Percentiles rank a stretch among this genome's conserved stretches.
Evolutionary conservation across 2,888 invertebrate species (phyloP).

Genomic region (Stomorhina lunata): DNA sequence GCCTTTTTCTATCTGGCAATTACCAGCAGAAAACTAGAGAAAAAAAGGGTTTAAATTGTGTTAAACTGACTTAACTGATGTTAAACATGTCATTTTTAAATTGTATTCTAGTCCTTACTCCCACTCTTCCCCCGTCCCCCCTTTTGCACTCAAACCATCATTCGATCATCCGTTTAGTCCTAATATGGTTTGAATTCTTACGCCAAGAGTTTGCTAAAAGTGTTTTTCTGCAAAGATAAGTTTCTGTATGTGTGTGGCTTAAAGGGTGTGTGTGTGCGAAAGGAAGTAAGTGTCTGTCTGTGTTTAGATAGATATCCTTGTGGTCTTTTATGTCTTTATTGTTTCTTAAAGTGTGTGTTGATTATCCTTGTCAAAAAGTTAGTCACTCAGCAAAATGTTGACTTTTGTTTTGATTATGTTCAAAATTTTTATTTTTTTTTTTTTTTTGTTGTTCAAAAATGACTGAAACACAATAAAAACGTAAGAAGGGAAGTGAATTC

Average conservation of each 20-base stretch:
- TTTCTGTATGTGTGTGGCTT: neutral
- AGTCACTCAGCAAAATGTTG: neutral
- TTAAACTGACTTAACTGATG: slow-evolving; percentile 3
- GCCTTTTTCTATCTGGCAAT: neutral
- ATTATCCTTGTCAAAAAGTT: slow-evolving; percentile 28
- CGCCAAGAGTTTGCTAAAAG: neutral
- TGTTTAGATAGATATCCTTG: neutral
- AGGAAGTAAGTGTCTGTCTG: neutral
- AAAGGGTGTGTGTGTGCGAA: neutral
- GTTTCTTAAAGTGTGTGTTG: slow-evolving; percentile 34
- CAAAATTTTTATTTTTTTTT: slow-evolving; percentile 5
- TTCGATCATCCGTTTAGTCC: neutral
- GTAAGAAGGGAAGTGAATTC: neutral
- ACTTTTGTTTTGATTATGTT: slow-evolving; percentile 11
- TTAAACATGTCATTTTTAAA: slow-evolving; percentile 29
- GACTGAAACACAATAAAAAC: neutral
- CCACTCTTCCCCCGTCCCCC: neutral
- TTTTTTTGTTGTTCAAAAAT: slow-evolving; percentile 6
- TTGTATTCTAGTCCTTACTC: neutral
- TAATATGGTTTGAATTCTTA: neutral
- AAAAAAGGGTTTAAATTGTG: slow-evolving; percentile 16
- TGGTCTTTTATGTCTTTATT: slow-evolving; percentile 20
- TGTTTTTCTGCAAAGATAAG: neutral
- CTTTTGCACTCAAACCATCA: neutral
- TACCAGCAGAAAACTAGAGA: neutral